phyloP scores from a whole-genome alignment of 2,113 vertebrate genomes.

The Gopherus flavomarginatus region DNA sequence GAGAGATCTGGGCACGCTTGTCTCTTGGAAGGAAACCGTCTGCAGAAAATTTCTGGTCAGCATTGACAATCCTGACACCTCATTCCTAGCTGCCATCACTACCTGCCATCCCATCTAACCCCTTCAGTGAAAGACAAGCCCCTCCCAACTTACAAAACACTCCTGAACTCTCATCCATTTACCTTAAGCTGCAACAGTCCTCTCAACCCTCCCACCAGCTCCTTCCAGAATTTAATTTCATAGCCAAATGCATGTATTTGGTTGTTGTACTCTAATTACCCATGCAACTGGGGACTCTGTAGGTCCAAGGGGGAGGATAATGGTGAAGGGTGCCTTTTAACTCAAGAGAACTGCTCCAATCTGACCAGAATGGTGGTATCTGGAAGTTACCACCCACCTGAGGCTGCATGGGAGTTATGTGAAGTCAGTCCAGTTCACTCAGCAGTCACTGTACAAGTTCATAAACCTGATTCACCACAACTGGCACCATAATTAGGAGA shows the following conservation, averaged over 20 bases:
- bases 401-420: rapidly evolving
- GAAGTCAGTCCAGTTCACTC: neutral
- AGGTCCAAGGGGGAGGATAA: neutral
- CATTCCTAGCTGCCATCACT: neutral
- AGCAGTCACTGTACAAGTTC: neutral
- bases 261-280: conserved; percentile 22
- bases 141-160: neutral
- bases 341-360: neutral
- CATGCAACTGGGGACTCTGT: neutral
- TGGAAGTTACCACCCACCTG: neutral
- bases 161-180: conserved; percentile 27
- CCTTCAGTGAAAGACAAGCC: conserved; percentile 31
- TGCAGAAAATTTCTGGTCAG: conserved; percentile 2
- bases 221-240: conserved; percentile 3
- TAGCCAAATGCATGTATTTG: conserved; percentile 11
- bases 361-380: neutral
- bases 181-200: conserved; percentile 32
- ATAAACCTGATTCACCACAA: neutral
- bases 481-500: neutral
- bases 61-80: conserved; percentile 38
- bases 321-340: neutral
- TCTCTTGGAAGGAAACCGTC: neutral
- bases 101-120: conserved; percentile 40
- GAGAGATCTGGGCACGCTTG: neutral
- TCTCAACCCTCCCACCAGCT: neutral